phyloP scores from a whole-genome alignment of 2,888 invertebrate species.

The Glyphotaelius pellucidus region DNA sequence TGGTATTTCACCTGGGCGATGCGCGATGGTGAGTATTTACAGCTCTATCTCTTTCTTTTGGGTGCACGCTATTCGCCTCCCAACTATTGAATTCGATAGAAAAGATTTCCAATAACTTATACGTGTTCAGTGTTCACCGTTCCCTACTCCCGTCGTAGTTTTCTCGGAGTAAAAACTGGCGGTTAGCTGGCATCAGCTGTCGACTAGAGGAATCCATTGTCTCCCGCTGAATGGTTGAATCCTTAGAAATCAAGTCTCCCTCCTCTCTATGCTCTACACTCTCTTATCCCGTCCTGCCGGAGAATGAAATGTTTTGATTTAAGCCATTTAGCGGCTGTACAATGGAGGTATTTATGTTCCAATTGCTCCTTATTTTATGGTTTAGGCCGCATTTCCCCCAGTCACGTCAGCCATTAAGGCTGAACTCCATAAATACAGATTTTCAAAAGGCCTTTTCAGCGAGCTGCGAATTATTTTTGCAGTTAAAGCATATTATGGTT shows the following conservation, averaged over 20 bases:
- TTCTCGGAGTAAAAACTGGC: not conserved
- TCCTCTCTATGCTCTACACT: not conserved
- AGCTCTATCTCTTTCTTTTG: not conserved
- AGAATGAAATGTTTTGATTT: not conserved
- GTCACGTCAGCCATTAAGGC: not conserved
- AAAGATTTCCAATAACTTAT: not conserved
- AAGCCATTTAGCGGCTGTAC: not conserved
- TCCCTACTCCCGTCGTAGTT: not conserved
- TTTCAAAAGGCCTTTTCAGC: not conserved
- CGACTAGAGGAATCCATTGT: not conserved
- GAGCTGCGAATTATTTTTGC: not conserved
- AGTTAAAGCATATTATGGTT: not conserved
- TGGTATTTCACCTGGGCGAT: too few relatives aligned
- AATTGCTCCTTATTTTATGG: conserved; percentile 2
- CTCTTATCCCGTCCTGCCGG: not conserved
- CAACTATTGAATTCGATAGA: not conserved
- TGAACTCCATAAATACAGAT: not conserved
- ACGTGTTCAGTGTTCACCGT: not conserved
- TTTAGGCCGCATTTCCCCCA: not conserved
- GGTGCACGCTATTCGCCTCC: too few relatives aligned
- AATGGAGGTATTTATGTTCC: not conserved
- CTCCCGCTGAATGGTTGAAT: not conserved
- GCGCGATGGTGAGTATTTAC: too few relatives aligned
- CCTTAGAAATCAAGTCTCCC: not conserved
- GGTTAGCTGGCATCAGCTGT: not conserved